Base-by-base conservation (phyloP, 2,113 vertebrate species). In the Dendrocopos noguchii region DNA sequence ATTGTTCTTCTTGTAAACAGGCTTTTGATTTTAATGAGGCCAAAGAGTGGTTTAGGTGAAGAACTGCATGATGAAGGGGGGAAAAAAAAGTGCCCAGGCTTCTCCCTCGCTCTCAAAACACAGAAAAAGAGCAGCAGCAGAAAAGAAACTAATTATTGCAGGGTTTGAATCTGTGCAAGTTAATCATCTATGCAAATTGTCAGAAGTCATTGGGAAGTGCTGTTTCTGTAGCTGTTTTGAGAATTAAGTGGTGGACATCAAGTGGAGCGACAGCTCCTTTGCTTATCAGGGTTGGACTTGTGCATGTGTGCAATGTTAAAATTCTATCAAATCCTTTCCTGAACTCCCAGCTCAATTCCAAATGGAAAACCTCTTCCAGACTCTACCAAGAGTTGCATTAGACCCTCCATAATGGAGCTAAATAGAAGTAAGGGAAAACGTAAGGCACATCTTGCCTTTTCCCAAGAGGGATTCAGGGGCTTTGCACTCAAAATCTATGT, bases 41-140 rank as follows among this genome's bases (percentile, higher is more conserved):
- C 76, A 92, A 94, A 88, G 82, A 24, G 73, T 78, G 83, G 63
- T 80, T 75, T 53, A 72, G n/a, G 15, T 82, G 75, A 87, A 80
- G 79, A 83, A 46, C 52, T 80, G 46, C 31, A 52, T 20, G 47
- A 78, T 65, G 72, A 74, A 57, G 39, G 46, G 36, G 28, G 36
- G 79, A 55, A 39, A 63, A 39, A 56, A 33, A 4, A 7, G 33
- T 33, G 13, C 10, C n/a, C 4, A 29, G 64, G 88, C 14, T 10
- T 63, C 59, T 82, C 16, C 31, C 7, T 42, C 7, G 2, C 47
- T 72, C 73, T 65, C 27, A 57, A 91, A 85, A 82, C 52, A 66
- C 22, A 82, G 65, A 55, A 66, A 24, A 70, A 77, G 44, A 80
- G 8, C 29, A 86, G 28, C 10, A 20, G 22, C 36, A 36, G 36